These are phyloP conservation scores for Dipodomys ordii DNA, from an alignment of 2,113 vertebrate genomes.

Conservation along the genomic window DNA sequence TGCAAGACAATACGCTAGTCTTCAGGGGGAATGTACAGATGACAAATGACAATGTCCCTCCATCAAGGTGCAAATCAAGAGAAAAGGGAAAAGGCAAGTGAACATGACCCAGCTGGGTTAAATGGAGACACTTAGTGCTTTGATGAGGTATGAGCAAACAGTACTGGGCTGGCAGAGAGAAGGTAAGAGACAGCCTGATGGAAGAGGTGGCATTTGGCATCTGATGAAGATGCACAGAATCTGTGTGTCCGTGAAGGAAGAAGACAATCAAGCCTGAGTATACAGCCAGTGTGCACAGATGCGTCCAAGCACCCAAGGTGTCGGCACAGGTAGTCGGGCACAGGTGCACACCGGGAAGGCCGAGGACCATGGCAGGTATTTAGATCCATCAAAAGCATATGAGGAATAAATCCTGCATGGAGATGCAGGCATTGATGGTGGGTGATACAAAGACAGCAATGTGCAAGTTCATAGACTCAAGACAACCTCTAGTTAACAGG, in stretches of 20 bases:
- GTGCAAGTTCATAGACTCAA: not conserved
- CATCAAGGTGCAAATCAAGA: not conserved
- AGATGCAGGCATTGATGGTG: not conserved
- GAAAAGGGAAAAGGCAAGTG: not conserved
- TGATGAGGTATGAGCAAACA: not conserved
- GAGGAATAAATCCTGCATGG: rapidly evolving
- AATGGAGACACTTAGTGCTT: not conserved
- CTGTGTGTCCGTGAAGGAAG: not conserved
- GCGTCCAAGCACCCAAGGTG: rapidly evolving
- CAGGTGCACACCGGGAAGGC: not conserved
- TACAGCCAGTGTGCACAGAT: not conserved
- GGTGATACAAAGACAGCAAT: not conserved
- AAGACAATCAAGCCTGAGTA: not conserved
- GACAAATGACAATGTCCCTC: not conserved
- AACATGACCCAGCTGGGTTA: not conserved
- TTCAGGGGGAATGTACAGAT: rapidly evolving
- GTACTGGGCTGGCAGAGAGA: not conserved
- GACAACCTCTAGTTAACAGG: not conserved
- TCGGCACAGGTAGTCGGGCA: rapidly evolving
- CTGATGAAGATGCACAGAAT: not conserved
- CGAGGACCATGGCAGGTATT: not conserved
- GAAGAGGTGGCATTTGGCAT: not conserved
- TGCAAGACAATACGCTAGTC: not conserved
- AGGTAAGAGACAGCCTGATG: not conserved
- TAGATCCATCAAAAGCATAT: not conserved